Evolutionary conservation across 2,888 invertebrate genomes (phyloP).

Genomic region (Lepidocyrtoides sp.): DNA sequence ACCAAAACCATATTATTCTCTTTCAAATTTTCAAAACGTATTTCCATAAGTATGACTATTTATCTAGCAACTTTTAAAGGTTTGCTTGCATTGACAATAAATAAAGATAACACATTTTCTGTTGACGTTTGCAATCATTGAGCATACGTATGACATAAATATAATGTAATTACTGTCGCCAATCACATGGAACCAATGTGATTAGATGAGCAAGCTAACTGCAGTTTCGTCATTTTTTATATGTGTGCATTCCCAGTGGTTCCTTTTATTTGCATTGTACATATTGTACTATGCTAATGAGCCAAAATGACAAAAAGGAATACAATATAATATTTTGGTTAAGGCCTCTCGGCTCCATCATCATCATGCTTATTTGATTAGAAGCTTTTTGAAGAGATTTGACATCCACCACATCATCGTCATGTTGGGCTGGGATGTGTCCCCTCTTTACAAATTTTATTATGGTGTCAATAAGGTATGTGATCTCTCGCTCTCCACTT

Average conservation of each 20-base stretch:
- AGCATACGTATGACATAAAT: constrained; percentile 1
- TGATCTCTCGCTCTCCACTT: neutral
- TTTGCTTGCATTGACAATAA: constrained; percentile 2
- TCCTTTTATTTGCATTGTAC: constrained; percentile 24
- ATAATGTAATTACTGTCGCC: constrained; percentile 49
- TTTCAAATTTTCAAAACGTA: too few relatives aligned
- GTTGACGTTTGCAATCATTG: constrained; percentile 14
- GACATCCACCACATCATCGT: constrained; percentile 28
- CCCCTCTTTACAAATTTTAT: neutral
- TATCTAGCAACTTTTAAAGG: too few relatives aligned
- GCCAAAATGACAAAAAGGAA: constrained; percentile 4
- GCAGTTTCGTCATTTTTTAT: neutral
- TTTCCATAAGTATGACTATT: too few relatives aligned
- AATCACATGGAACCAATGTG: constrained; percentile 56
- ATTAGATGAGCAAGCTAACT: neutral
- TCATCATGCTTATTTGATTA: constrained; percentile 43
- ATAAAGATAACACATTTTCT: neutral
- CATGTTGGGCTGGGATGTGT: constrained; percentile 12
- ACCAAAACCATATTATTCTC: too few relatives aligned
- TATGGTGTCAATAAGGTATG: neutral
- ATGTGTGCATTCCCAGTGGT: neutral
- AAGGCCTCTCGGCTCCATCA: constrained; percentile 27
- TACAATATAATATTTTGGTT: constrained; percentile 13
- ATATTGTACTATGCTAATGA: constrained; percentile 43
- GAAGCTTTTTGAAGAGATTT: constrained; percentile 15